Evolutionary conservation across 2,113 vertebrate genomes (phyloP), one percentile per base, ranked within the genome.

Genomic region (Oostethus manadensis): DNA sequence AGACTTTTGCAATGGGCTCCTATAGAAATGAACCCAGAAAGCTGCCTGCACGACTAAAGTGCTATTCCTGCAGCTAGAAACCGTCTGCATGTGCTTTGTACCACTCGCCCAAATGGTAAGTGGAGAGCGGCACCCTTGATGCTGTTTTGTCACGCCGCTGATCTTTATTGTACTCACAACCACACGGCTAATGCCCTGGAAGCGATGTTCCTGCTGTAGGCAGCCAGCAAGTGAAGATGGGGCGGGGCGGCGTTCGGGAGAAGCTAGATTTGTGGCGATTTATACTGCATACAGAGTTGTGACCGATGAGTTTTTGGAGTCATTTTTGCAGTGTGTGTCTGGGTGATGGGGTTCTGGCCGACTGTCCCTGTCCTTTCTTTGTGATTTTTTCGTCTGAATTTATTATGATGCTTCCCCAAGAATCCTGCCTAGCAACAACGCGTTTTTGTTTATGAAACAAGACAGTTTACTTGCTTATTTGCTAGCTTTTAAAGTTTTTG

Each of bases 21-120:
- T 62, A 64, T 59, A 58, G 51, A 68, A 73, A 74, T 45, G 45
- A 69, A 38, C 15, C 38, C 13, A 4, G 53, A 49, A 8, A 13
- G 55, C 57, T 43, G 38, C 44, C 57, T 43, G 38, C 44, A 15
- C 77, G 65, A 76, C 80, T 76, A 76, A 81, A 70, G 33, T 78
- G 56, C 8, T 29, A 51, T 29, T 51, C 26, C 14, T n/a, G 50
- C 50, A 17, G 29, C 50, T 33, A 51, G 29, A 51, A 29, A 56
- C 14, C 54, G n/a, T 18, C 29, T 33, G 29, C 29, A 4, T 17
- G 8, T 69, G 67, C 65, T 71, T 73, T 77, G 67, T 47, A 74
- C 72, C 50, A 6, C 50, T 29, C 16, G 16, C 50, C 50, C 50
- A 33, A 29, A 26, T 51, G 15, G 1, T 26, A 16, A 51, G 23